Base-by-base conservation (phyloP, 2,888 invertebrate genomes). In the Exocentrus adspersus region DNA sequence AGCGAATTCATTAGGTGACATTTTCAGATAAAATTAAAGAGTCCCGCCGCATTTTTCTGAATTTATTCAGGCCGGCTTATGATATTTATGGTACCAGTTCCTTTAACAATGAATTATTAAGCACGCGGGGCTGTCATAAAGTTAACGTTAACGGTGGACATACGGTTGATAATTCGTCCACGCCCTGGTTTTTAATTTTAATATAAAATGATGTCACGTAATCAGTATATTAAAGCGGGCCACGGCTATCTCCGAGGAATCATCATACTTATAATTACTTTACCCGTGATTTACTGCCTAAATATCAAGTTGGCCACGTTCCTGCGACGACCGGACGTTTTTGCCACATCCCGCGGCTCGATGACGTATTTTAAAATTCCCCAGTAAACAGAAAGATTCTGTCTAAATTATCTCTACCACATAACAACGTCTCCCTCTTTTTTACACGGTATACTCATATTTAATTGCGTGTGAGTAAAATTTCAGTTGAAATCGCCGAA, bases 131-230 rank as follows among this genome's bases (percentile, higher is more conserved):
- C 48, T 53, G 63, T 54, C 59, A 54, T 28, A 63, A 48, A 59
- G 63, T 58, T 43, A 58, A 56, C 62, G 58, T 59, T 63, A 58
- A 52, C 59, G 53, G 53, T 63, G 63, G 53, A 52, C 63, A 63
- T 63, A 63, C 43, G 63, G 57, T 63, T 63, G 53, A 63, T 65
- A 62, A 65, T 65, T 65, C 59, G 65, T 62, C 73, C 72, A 74
- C 75, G 71, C 77, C 76, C 75, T 65, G 72, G 73, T 77, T 80
- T 79, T 80, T 79, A 80, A 80, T 79, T 80, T 79, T 80, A 80
- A 79, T 79, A 79, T 73, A 74, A 77, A 79, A 79, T 78, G 78
- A 80, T 79, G 79, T 79, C 80, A 80, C 79, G 80, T 80, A 80
- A 80, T 80, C 79, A 78, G 77, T 75, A 78, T 77, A 78, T 80